phyloP scores from a whole-genome alignment of 64 coral and sea anemone genomes.

The Catalaphyllia jardinei region DNA sequence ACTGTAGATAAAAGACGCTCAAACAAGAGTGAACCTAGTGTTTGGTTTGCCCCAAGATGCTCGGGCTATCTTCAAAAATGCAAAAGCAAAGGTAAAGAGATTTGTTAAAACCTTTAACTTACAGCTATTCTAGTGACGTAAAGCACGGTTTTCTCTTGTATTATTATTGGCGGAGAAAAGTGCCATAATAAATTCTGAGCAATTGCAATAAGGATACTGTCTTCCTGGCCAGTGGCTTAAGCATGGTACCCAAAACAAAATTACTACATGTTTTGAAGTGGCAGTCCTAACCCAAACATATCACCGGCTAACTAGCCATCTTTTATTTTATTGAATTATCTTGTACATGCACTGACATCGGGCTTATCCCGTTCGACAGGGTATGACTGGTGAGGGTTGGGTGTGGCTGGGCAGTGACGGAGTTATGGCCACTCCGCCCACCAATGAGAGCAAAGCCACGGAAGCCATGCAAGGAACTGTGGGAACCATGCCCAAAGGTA shows the following conservation, averaged over 20 bases:
- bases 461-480: slow-evolving; percentile 86
- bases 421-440: slow-evolving; percentile 63
- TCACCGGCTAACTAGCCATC: too few species aligned
- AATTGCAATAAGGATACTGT: too few species aligned
- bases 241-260: too few species aligned
- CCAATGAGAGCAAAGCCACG: slow-evolving; percentile 63
- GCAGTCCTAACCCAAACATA: too few species aligned
- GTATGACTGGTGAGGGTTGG: slow-evolving; percentile 97
- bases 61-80: slow-evolving; percentile 69
- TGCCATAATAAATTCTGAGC: too few species aligned
- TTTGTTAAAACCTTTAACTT: not conserved
- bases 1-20: slow-evolving; percentile 81
- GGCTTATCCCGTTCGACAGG: slow-evolving; percentile 17
- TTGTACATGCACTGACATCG: not conserved
- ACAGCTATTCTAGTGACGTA: not conserved
- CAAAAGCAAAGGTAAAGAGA: slow-evolving; percentile 65
- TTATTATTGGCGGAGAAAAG: too few species aligned
- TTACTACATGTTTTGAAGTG: too few species aligned
- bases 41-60: slow-evolving; percentile 69
- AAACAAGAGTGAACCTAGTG: slow-evolving; percentile 92
- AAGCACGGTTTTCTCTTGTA: not conserved
- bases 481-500: slow-evolving; percentile 81
- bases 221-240: not conserved
- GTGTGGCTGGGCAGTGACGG: slow-evolving; percentile 91
- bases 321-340: not conserved